phyloP scores from a whole-genome alignment of 2,113 vertebrate species.

The Gavia stellata region DNA sequence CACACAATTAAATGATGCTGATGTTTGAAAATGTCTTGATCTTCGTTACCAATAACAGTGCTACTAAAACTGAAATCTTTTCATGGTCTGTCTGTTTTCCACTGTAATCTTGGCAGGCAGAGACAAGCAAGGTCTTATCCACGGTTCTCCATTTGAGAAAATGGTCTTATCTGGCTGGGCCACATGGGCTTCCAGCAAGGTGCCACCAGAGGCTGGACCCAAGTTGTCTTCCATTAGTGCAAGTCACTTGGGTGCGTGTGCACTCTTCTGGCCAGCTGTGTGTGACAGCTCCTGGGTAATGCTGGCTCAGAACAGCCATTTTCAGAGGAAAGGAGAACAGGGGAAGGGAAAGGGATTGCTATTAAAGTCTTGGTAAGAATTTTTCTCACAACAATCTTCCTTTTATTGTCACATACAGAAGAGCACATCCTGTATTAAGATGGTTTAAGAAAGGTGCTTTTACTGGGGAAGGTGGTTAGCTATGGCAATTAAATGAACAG shows the following conservation, averaged over 20 bases:
- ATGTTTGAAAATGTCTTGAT: background rate
- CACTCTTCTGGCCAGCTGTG: background rate
- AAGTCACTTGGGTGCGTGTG: background rate
- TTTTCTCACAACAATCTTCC: background rate
- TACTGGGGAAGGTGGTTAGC: background rate
- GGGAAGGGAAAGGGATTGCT: background rate
- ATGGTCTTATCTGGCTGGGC: background rate
- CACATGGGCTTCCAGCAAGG: background rate
- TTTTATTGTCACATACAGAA: background rate
- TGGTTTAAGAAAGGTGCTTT: background rate
- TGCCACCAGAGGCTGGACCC: background rate
- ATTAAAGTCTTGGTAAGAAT: background rate
- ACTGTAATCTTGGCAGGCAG: background rate
- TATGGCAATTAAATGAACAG: background rate
- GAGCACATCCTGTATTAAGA: background rate
- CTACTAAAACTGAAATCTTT: slow-evolving; percentile 2
- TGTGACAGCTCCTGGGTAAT: background rate
- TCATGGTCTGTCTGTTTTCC: background rate
- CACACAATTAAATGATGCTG: background rate
- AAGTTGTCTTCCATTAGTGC: accelerated
- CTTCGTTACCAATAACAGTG: background rate
- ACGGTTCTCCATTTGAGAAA: background rate
- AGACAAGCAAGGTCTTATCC: background rate
- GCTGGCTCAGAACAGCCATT: background rate
- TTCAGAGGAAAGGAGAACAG: background rate